Percentiles rank a stretch among this genome's conserved stretches.
phyloP scores from a whole-genome alignment of 2,113 vertebrate genomes.

The Ancistrus triradiatus region DNA sequence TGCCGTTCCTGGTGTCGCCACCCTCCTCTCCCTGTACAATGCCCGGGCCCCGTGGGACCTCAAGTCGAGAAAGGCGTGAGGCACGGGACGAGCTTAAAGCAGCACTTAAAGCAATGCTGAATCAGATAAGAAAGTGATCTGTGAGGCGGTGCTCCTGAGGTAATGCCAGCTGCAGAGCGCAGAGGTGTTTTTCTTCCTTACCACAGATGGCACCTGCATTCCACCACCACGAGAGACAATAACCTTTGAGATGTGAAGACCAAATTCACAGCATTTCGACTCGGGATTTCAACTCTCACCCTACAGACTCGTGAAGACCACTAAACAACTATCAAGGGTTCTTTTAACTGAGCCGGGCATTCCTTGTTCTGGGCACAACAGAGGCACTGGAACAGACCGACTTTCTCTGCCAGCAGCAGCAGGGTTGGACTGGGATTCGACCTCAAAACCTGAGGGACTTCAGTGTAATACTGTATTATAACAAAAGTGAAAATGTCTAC shows the following conservation, averaged over 20 bases:
- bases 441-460: too few species aligned
- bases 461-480: too few species aligned
- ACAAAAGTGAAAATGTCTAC: too few species aligned
- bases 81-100: neutral
- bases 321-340: too few species aligned
- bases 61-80: neutral
- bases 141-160: neutral
- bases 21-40: slow-evolving; percentile 2
- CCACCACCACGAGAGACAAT: neutral
- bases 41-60: neutral
- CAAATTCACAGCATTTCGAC: neutral
- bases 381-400: too few species aligned
- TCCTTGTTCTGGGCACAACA: too few species aligned
- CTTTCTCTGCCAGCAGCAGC: too few species aligned
- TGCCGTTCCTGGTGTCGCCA: slow-evolving; percentile 13
- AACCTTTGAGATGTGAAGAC: neutral
- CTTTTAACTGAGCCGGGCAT: too few species aligned
- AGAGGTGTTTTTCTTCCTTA: neutral
- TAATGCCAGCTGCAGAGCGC: too few species aligned
- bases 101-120: slow-evolving; percentile 3
- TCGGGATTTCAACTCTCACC: too few species aligned
- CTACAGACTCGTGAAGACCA: too few species aligned
- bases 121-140: neutral
- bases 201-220: neutral
- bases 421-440: too few species aligned